Conservation (phyloP, 2,113 vertebrate species). For the Egretta garzetta region DNA sequence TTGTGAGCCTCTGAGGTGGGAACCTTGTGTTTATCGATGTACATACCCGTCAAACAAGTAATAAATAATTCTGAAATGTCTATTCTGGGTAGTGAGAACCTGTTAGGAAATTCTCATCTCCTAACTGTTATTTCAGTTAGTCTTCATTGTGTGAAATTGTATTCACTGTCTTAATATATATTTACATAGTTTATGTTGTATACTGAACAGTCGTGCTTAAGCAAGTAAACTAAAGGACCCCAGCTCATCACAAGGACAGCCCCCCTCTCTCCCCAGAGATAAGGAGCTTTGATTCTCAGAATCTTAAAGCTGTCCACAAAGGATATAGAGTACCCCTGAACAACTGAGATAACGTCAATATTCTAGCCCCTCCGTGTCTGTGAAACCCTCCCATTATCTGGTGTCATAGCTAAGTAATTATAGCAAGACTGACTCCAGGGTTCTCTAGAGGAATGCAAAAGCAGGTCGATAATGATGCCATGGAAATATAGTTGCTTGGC, state of each 20-base stretch:
- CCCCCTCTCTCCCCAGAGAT: too few species aligned
- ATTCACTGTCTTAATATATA: background rate
- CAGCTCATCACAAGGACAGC: background rate
- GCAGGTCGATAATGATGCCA: background rate
- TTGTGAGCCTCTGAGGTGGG: background rate
- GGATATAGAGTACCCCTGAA: background rate
- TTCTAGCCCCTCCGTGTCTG: background rate
- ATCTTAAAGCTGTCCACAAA: background rate
- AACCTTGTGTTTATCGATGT: too few species aligned
- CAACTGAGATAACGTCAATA: rapidly evolving
- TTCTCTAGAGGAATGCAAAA: background rate
- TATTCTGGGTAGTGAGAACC: background rate
- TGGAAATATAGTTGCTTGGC: background rate
- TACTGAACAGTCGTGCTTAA: background rate
- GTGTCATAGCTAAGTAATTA: background rate
- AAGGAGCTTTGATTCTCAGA: background rate
- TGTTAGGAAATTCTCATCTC: background rate
- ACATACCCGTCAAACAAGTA: background rate
- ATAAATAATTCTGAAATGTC: background rate
- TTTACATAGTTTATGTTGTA: rapidly evolving
- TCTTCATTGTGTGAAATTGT: rapidly evolving
- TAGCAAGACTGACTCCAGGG: background rate
- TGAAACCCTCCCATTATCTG: background rate
- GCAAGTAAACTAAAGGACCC: background rate
- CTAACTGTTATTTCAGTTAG: rapidly evolving